Evolutionary conservation across 1,140 invertebrate genomes (phyloP), one percentile per base, ranked within the genome.

Genomic region (Coptotermes formosanus): DNA sequence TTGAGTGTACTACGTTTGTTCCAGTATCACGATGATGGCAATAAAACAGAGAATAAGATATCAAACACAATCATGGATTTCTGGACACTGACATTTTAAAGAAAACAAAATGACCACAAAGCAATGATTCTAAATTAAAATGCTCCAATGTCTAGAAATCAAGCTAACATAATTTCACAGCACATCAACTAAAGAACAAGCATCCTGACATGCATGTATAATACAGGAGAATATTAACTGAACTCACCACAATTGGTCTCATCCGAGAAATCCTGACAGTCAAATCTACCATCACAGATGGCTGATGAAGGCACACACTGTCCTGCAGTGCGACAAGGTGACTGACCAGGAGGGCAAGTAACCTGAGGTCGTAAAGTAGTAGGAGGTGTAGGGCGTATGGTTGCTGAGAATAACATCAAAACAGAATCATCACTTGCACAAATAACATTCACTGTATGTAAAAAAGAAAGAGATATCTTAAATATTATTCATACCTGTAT

Each of bases 241-340:
- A 44, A 86, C 86, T 83, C 59, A 86, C 86, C 82, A 86, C 94
- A 95, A 89, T 92, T 90, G 87, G 89, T 89, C 92, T 97, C 96
- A 89, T 97, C 96, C 87, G 95, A 94, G 89, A 92, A 92, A 90
- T 96, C 95, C 55, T 93, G 91, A 92, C 96, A 97, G 89, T 97
- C 94, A 89, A 92, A 91, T 88, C 94, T 93, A 87, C 94, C 94
- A 90, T 97, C 95, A 92, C 96, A 97, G 64, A 92, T 90, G 88
- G 91, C 91, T 44, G 89, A 91, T 85, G 89, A 92, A 44, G 94
- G 94, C 88, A 97, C 95, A 90, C 96, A 97, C 81, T 86, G 75
- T 89, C 93, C 92, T 69, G 94, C 92, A 88, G 91, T 89, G 87
- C 92, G 92, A 90, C 92, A 93, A 86, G 91, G 91, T 86, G 91